Conservation (phyloP, 2,797 vertebrate species). For the Dendrocincla tyrannina region DNA sequence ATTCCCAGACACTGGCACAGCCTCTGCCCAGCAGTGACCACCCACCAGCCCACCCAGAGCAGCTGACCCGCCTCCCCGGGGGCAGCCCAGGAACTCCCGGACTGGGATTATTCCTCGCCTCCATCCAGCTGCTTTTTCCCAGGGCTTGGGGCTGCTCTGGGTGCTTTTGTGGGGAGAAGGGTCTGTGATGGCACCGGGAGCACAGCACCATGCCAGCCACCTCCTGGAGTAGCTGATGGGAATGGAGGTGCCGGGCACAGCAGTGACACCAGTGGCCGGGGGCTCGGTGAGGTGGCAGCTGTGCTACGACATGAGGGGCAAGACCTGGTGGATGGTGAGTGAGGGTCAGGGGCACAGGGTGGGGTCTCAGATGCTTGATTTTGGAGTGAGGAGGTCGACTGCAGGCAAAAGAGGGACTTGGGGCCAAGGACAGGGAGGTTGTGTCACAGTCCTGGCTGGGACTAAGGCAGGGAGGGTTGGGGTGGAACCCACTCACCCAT, state of each 20-base stretch:
- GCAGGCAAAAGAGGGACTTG: background rate
- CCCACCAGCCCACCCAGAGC: background rate
- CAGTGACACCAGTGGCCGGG: background rate
- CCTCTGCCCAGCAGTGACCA: background rate
- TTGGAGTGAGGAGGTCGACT: accelerated
- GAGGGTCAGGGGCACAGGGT: background rate
- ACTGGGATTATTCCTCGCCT: background rate
- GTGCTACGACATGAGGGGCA: constrained; percentile 86
- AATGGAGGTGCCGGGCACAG: constrained; percentile 52
- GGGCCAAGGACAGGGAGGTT: accelerated
- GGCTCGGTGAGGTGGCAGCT: constrained; percentile 88
- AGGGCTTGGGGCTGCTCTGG: background rate
- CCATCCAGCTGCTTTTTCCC: background rate
- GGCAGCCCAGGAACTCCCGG: background rate
- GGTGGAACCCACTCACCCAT: accelerated
- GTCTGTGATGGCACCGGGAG: background rate
- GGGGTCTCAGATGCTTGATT: accelerated
- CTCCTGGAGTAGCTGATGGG: background rate
- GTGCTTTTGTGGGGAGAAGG: background rate
- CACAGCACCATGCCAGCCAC: accelerated
- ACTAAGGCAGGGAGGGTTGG: background rate
- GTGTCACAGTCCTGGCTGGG: accelerated
- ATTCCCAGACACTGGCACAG: background rate
- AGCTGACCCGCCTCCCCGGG: background rate
- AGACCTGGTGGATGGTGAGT: constrained; percentile 97